These are phyloP conservation scores for Myanophis thanlyinensis DNA, from an alignment of 2,113 vertebrate genomes.

Conservation along the genomic window DNA sequence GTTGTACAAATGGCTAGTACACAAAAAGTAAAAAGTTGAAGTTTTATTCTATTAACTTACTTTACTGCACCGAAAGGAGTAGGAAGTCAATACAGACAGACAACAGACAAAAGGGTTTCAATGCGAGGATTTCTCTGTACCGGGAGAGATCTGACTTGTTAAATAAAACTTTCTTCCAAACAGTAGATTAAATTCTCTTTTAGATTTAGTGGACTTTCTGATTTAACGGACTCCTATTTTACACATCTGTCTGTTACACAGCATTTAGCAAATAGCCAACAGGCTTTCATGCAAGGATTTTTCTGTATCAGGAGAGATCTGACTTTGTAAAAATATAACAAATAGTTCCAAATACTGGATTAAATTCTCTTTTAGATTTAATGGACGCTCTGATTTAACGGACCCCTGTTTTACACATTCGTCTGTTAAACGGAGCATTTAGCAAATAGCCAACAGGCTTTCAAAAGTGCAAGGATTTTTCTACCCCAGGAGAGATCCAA, in stretches of 20 bases:
- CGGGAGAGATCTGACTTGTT: neutral
- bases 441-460: neutral
- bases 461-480: neutral
- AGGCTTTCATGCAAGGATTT: neutral
- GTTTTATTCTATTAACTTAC: no score
- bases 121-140: neutral
- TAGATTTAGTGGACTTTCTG: neutral
- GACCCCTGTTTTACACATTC: no score
- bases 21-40: no score
- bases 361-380: no score
- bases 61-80: no score
- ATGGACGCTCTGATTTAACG: no score
- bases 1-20: no score
- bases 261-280: no score
- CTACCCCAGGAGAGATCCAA: neutral
- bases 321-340: neutral
- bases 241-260: no score
- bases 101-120: neutral
- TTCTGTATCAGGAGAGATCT: neutral
- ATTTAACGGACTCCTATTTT: no score
- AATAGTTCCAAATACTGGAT: no score
- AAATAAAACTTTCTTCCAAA: neutral
- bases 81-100: neutral
- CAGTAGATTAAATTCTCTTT: neutral
- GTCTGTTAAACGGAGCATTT: neutral